Conservation (phyloP, 2,888 invertebrate genomes). For the Prosopocoilus inquinatus region DNA sequence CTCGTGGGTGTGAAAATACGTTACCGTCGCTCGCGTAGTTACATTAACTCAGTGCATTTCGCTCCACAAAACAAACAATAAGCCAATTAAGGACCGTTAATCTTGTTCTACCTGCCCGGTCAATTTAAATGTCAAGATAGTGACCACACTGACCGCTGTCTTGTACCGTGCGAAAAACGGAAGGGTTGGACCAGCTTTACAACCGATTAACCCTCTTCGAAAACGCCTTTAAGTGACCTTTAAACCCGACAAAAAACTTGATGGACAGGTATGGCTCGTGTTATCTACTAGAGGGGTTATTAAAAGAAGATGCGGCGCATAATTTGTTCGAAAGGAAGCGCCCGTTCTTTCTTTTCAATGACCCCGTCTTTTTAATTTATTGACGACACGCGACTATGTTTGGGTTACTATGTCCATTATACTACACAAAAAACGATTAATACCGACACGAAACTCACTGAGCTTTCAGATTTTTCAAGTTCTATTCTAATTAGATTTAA, state of each 20-base stretch:
- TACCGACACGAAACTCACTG: too few species aligned
- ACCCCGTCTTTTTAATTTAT: conserved; percentile 26
- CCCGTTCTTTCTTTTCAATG: conserved; percentile 28
- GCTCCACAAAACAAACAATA: conserved; percentile 17
- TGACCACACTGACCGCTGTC: conserved; percentile 32
- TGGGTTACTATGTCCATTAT: background rate
- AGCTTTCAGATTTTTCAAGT: too few species aligned
- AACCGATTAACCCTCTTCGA: conserved; percentile 23
- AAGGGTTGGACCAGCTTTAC: conserved; percentile 29
- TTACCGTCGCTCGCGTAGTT: too few species aligned
- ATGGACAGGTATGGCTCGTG: conserved; percentile 34
- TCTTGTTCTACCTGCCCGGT: conserved; percentile 20
- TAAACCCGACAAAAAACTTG: conserved; percentile 22
- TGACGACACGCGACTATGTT: conserved; percentile 27
- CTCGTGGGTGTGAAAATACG: too few species aligned
- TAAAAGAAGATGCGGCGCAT: conserved; percentile 39
- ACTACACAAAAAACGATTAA: too few species aligned
- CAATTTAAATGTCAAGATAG: conserved; percentile 13
- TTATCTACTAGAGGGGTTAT: conserved; percentile 36
- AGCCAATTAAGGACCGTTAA: conserved; percentile 29
- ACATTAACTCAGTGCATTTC: too few species aligned
- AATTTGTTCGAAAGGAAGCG: conserved; percentile 25
- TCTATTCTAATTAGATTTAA: too few species aligned
- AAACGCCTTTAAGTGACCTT: conserved; percentile 19
- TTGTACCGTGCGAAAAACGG: conserved; percentile 31